A percentile compares a stretch with the other conserved stretches of the same genome.
phyloP scores from a whole-genome alignment of 2,797 vertebrate genomes.

The Saxicola maurus region DNA sequence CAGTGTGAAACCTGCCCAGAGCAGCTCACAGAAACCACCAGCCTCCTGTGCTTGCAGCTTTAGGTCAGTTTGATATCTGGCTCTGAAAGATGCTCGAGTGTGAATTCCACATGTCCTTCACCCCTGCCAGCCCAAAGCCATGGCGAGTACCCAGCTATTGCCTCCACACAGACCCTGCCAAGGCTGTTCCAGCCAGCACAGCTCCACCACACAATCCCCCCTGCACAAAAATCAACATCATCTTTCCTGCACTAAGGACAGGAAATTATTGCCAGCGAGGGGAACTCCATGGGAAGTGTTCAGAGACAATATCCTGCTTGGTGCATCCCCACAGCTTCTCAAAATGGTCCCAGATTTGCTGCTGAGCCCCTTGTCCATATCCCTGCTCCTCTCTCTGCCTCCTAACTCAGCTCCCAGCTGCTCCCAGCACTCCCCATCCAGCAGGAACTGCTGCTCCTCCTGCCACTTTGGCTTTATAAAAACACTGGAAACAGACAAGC shows the following conservation, averaged over 20 bases:
- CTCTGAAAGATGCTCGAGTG: neutral
- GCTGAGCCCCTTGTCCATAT: neutral
- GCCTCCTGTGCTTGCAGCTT: neutral
- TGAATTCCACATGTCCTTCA: neutral
- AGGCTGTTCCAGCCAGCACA: neutral
- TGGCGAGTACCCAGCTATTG: fast-evolving
- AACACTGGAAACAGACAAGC: neutral
- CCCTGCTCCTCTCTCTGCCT: neutral
- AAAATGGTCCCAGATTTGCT: neutral
- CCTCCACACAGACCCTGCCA: neutral
- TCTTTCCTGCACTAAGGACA: neutral
- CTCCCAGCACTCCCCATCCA: neutral
- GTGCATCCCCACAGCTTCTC: neutral
- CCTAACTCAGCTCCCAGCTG: neutral
- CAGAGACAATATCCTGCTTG: slow-evolving; percentile 5
- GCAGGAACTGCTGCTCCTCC: neutral
- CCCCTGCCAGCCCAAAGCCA: neutral
- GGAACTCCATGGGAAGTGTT: slow-evolving; percentile 1
- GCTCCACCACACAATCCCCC: neutral
- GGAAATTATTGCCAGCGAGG: neutral
- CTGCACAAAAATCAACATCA: neutral
- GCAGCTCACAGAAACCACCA: neutral
- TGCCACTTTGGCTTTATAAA: neutral
- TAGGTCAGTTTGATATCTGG: neutral
- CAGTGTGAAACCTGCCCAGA: neutral